Percentiles rank a stretch among this genome's conserved stretches.
Conservation (phyloP, 2,888 invertebrate species). For the Metopia argyrocephala region DNA sequence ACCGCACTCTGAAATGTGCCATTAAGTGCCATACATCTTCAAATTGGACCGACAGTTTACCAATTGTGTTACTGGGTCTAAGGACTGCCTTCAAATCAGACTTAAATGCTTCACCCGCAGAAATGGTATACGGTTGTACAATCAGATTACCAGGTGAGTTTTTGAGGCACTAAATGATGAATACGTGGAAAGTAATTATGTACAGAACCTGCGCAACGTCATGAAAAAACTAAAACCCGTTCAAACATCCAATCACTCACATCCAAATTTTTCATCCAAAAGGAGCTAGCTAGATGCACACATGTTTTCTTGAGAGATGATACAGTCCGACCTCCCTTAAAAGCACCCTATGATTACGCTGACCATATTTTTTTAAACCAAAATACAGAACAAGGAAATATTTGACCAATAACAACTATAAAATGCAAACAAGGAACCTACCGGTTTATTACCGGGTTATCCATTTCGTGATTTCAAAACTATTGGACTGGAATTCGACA, state of each 20-base stretch:
- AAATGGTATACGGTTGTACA: constrained; percentile 70
- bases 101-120: constrained; percentile 67
- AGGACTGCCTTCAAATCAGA: constrained; percentile 63
- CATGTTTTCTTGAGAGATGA: neutral
- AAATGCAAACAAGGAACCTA: no score
- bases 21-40: constrained; percentile 30
- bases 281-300: neutral
- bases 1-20: constrained; percentile 45
- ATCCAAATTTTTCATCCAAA: neutral
- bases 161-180: neutral
- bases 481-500: no score
- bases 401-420: no score
- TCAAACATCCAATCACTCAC: neutral
- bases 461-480: no score
- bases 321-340: neutral
- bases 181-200: neutral
- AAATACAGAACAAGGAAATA: no score
- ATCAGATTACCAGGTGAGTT: constrained; percentile 60
- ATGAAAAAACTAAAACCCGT: neutral
- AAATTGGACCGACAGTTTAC: constrained; percentile 20
- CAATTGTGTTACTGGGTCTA: neutral
- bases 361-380: no score
- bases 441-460: no score
- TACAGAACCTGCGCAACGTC: neutral
- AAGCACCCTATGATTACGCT: neutral